Evolutionary conservation across 2,888 invertebrate genomes (phyloP).

Genomic region (Drosophila kokeensis): DNA sequence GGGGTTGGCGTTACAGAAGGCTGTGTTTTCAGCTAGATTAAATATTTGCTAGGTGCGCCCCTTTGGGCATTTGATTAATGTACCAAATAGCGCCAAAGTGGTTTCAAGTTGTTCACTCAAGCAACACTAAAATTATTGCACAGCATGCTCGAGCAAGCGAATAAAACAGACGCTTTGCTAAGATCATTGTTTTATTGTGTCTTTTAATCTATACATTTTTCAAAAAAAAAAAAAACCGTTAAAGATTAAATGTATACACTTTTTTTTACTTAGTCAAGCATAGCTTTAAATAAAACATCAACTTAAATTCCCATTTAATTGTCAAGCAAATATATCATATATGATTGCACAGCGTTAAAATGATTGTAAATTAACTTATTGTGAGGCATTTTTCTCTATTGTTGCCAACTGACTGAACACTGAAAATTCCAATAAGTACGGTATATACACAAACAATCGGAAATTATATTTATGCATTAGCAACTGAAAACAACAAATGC

Average conservation of each 20-base stretch:
- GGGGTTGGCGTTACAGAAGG: slow-evolving; percentile 15
- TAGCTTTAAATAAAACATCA: neutral
- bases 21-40: slow-evolving; percentile 71
- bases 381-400: slow-evolving; percentile 39
- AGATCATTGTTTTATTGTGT: slow-evolving; percentile 18
- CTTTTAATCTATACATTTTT: slow-evolving; percentile 7
- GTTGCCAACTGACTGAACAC: slow-evolving; percentile 46
- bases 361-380: slow-evolving; percentile 72
- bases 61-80: slow-evolving; percentile 75
- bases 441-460: slow-evolving; percentile 44
- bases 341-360: slow-evolving; percentile 37
- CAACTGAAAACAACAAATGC: slow-evolving; percentile 51
- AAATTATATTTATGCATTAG: slow-evolving; percentile 65
- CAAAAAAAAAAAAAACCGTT: neutral
- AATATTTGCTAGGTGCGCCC: slow-evolving; percentile 66
- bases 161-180: slow-evolving; percentile 15
- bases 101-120: slow-evolving; percentile 27
- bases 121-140: slow-evolving; percentile 20
- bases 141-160: slow-evolving; percentile 14
- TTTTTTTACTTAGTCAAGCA: neutral
- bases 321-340: slow-evolving; percentile 7
- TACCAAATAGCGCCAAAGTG: slow-evolving; percentile 30
- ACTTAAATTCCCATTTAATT: slow-evolving; percentile 26
- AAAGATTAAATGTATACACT: neutral
- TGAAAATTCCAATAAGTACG: slow-evolving; percentile 39